Evolutionary conservation across 35 echinoderm and acorn worm genomes (phyloP).

Genomic region (Ptychodera flava): DNA sequence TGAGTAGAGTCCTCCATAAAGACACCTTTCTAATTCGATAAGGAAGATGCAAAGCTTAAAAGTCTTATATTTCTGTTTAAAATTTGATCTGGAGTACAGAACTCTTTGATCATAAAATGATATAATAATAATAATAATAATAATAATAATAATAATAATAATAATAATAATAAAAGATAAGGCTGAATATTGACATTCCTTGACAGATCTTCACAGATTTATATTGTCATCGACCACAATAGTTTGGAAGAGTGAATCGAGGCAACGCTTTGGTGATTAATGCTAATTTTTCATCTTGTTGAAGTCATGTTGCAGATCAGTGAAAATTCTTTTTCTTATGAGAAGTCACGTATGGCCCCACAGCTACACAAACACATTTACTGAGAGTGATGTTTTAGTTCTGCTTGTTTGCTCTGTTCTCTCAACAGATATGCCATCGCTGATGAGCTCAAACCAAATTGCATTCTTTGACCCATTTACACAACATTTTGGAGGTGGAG

Average conservation of each 20-base stretch:
- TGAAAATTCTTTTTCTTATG: background rate
- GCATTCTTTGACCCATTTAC: slow-evolving; percentile 57
- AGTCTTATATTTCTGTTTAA: too few relatives aligned
- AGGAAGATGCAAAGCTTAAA: too few relatives aligned
- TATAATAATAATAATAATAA: too few relatives aligned
- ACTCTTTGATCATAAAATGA: too few relatives aligned
- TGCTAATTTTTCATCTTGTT: background rate
- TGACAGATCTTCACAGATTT: too few relatives aligned
- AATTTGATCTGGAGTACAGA: too few relatives aligned
- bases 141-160: too few relatives aligned
- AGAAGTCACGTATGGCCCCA: background rate
- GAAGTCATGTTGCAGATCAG: background rate
- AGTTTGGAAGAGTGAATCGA: background rate
- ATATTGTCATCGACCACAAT: too few relatives aligned
- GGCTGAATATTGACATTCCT: too few relatives aligned
- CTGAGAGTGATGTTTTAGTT: background rate
- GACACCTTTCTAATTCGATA: too few relatives aligned
- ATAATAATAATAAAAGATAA: too few relatives aligned
- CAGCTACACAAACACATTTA: background rate
- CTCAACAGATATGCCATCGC: slow-evolving; percentile 60
- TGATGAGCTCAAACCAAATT: slow-evolving; percentile 46
- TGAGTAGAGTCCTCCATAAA: too few relatives aligned
- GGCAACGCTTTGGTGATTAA: background rate
- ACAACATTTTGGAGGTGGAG: slow-evolving; percentile 20
- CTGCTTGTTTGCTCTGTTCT: background rate